Evolutionary conservation across 2,888 invertebrate species (phyloP).

Genomic region (Ariolimax columbianus): DNA sequence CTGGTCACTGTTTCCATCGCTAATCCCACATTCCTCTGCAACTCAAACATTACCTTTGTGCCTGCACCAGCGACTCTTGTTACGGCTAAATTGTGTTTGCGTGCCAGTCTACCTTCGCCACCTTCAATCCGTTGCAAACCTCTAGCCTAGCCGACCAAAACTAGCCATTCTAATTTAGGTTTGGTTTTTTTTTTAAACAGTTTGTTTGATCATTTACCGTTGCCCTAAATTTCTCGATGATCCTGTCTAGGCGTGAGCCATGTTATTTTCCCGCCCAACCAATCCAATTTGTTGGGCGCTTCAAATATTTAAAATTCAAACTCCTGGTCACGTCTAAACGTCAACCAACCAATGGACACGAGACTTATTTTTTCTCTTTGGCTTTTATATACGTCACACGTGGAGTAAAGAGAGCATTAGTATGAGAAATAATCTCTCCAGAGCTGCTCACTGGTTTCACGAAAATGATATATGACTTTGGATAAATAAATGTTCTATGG

Average conservation of each 20-base stretch:
- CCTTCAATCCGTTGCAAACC: not conserved
- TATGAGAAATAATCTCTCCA: no score
- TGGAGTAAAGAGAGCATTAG: not conserved
- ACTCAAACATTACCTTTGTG: not conserved
- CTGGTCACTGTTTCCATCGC: not conserved
- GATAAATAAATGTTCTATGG: not conserved
- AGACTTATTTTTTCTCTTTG: not conserved
- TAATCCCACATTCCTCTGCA: not conserved
- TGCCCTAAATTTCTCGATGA: not conserved
- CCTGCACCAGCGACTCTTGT: not conserved
- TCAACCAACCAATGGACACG: not conserved
- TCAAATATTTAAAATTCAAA: conserved; percentile 30
- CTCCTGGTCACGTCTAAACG: not conserved
- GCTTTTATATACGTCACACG: not conserved
- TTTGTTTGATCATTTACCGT: not conserved
- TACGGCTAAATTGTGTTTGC: not conserved
- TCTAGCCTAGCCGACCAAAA: not conserved
- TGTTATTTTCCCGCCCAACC: not conserved
- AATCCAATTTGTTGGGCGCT: not conserved
- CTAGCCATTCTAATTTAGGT: not conserved
- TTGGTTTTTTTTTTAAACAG: not conserved
- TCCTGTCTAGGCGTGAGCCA: not conserved
- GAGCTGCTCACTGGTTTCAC: not conserved
- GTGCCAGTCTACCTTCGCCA: not conserved
- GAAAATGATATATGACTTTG: not conserved